Evolutionary conservation across 2,797 vertebrate genomes (phyloP), one percentile per base, ranked within the genome.

Genomic region (Melanotaenia trifasciata): DNA sequence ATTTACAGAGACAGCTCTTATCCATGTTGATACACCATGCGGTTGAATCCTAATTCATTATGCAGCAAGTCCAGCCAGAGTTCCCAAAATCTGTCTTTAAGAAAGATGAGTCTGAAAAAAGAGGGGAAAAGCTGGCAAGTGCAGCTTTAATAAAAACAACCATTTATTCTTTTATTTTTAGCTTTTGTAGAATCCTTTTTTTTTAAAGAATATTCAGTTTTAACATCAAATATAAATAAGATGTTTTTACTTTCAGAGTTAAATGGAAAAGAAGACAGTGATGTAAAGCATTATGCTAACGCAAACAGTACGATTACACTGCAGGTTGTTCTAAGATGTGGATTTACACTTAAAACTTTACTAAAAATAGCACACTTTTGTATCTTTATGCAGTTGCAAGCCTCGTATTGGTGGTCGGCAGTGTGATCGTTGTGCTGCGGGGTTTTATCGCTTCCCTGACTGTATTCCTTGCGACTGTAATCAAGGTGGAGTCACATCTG

Each of bases 391-490:
- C 12, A 99, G 98, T 14, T 99, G 98, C 89, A 98, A 96, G 83
- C 93, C 95, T 13, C 94, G 95, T 79, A 92, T 98, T 54, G 89
- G 82, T 5, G 97, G 98, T 5, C 94, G 94, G 0, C 94, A 58
- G 85, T 99, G 98, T 75, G 95, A 98, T 47, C 95, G 14, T n/a
- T 99, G 98, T 68, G 89, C 93, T 68, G 56, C 94, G 0, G 96
- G 97, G 38, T 96, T 93, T 84, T 95, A 96, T 0, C 72, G 80
- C 61, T 99, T 96, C 89, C 97, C 98, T 0, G 84, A 96, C 47
- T 99, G 98, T 35, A 0, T 91, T 33, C 94, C 94, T 0, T 99
- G 97, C 80, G 81, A 78, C 65, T 99, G 97, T 74, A 91, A 95
- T 74, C 81, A 70, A 58, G 93, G 81, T 1, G 98, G 97, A 33